These are phyloP conservation scores for Drosophila stalkeri DNA, from an alignment of 2,888 invertebrate genomes.

Conservation along the genomic window DNA sequence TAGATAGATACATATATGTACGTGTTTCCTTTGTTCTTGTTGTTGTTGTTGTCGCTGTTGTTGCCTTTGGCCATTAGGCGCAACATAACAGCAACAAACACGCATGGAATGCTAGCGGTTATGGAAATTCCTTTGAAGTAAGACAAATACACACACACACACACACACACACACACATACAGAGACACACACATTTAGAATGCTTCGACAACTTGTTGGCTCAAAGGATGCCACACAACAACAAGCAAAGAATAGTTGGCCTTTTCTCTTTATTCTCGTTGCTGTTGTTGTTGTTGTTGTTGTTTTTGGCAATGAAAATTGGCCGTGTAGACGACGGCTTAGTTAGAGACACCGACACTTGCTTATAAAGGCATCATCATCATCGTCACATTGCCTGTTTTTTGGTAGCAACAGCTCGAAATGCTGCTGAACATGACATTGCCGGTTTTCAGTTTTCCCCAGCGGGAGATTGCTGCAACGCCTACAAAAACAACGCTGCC, in stretches of 20 bases:
- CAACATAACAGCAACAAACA: conserved; percentile 34
- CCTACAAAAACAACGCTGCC: conserved; percentile 41
- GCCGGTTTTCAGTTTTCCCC: conserved; percentile 40
- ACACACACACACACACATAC: conserved; percentile 6
- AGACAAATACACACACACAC: not conserved
- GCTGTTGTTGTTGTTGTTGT: conserved; percentile 35
- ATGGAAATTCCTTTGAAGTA: conserved; percentile 76
- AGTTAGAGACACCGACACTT: conserved; percentile 51
- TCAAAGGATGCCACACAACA: conserved; percentile 49
- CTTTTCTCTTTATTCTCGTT: conserved; percentile 16
- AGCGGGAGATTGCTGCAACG: conserved; percentile 22
- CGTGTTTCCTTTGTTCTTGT: conserved; percentile 48
- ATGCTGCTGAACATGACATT: conserved; percentile 54
- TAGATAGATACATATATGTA: conserved; percentile 39
- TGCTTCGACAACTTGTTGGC: conserved; percentile 57
- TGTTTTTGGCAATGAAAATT: conserved; percentile 70
- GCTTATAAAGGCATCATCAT: conserved; percentile 49
- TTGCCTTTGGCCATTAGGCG: conserved; percentile 65
- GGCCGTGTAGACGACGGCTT: conserved; percentile 62
- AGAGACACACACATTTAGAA: conserved; percentile 18
- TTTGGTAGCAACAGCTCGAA: conserved; percentile 36
- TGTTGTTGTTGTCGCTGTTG: conserved; percentile 38
- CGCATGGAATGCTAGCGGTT: conserved; percentile 75
- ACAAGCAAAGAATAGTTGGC: conserved; percentile 39
- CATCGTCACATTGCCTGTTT: conserved; percentile 27